phyloP scores from a whole-genome alignment of 1,140 invertebrate species.

The Rhopalosiphum maidis region DNA sequence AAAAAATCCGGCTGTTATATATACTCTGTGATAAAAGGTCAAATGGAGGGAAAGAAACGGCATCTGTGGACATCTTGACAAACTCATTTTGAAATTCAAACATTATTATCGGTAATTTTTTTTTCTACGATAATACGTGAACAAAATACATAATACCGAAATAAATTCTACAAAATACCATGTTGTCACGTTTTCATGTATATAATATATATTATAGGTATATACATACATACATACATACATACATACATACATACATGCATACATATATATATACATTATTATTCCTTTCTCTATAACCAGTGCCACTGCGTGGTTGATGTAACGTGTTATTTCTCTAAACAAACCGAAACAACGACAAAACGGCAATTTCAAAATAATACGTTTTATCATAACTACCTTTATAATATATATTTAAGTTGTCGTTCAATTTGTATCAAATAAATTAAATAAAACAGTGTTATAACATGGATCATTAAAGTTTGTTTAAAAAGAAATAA shows the following conservation, averaged over 20 bases:
- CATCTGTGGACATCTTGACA: slow-evolving; percentile 9
- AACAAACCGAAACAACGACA: background rate
- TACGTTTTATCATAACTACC: background rate
- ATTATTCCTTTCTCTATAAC: background rate
- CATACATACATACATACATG: too few relatives aligned
- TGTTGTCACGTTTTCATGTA: slow-evolving; percentile 1
- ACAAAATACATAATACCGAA: slow-evolving; percentile 28
- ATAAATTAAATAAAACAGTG: background rate
- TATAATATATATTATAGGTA: background rate
- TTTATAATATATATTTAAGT: background rate
- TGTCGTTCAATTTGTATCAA: background rate
- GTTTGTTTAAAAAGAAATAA: background rate
- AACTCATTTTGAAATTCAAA: slow-evolving; percentile 51
- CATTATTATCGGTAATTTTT: slow-evolving; percentile 44
- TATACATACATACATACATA: background rate
- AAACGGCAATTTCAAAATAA: background rate
- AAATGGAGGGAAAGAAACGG: background rate
- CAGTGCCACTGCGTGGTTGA: background rate
- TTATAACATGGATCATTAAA: background rate
- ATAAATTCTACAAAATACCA: slow-evolving; percentile 36
- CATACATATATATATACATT: background rate
- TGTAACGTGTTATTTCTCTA: slow-evolving; percentile 9
- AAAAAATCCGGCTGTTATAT: background rate
- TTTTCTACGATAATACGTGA: slow-evolving; percentile 32
- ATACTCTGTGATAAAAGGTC: slow-evolving; percentile 15